phyloP scores from a whole-genome alignment of 2,888 invertebrate species.

The Alsophila aescularia region DNA sequence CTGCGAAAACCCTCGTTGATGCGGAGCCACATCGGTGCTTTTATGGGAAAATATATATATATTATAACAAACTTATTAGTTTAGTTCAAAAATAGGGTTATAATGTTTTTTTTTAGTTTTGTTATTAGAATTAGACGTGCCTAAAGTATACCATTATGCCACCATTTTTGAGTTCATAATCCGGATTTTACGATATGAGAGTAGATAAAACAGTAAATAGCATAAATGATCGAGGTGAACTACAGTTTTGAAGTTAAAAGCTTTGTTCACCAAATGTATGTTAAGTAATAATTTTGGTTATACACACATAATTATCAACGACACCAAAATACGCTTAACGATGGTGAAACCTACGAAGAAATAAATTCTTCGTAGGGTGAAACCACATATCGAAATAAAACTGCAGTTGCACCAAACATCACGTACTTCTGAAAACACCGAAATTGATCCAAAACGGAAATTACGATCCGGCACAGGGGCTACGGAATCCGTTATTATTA shows the following conservation, averaged over 20 bases:
- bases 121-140: no score
- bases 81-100: no score
- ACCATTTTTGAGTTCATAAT: no score
- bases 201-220: slow-evolving; percentile 9
- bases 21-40: no score
- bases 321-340: neutral
- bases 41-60: no score
- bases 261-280: slow-evolving; percentile 9
- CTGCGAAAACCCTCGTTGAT: no score
- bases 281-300: slow-evolving; percentile 1
- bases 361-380: no score
- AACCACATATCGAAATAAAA: slow-evolving; percentile 10
- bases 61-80: no score
- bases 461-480: slow-evolving; percentile 23
- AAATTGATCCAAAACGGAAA: slow-evolving; percentile 37
- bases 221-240: slow-evolving; percentile 27
- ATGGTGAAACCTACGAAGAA: slow-evolving; percentile 22
- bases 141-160: no score
- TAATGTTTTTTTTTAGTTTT: no score
- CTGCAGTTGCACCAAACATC: slow-evolving; percentile 27
- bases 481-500: slow-evolving; percentile 27
- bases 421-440: slow-evolving; percentile 34
- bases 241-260: slow-evolving; percentile 21
- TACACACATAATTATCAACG: slow-evolving; percentile 6
- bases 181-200: no score